A percentile compares a stretch with the other conserved stretches of the same genome.
Conservation (phyloP, 1,140 invertebrate species). For the Fopius arisanus region DNA sequence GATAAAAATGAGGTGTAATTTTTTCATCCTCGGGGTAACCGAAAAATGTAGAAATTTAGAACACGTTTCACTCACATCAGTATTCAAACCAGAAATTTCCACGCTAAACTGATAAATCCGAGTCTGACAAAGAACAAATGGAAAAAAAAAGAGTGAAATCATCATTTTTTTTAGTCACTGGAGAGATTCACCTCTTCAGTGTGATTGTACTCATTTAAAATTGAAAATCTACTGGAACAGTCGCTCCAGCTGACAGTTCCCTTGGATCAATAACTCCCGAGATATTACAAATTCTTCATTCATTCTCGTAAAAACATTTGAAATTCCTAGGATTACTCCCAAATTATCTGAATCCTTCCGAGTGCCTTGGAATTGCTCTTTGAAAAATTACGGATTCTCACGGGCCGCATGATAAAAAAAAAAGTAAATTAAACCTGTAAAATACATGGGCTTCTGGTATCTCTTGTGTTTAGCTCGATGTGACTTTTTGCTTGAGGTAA, state of each 20-base stretch:
- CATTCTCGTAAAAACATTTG: neutral
- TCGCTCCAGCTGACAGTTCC: neutral
- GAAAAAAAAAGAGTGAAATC: neutral
- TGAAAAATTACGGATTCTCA: neutral
- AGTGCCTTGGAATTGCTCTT: neutral
- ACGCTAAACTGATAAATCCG: neutral
- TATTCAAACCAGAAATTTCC: too few relatives aligned
- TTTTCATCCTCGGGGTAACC: too few relatives aligned
- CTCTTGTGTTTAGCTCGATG: slow-evolving; percentile 3
- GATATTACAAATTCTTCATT: neutral
- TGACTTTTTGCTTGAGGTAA: neutral
- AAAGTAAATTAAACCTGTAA: neutral
- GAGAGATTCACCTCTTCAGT: neutral
- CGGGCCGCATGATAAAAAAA: neutral
- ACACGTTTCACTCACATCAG: too few relatives aligned
- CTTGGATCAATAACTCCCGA: neutral
- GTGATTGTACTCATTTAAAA: neutral
- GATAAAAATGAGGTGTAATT: too few relatives aligned
- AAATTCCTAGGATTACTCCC: neutral
- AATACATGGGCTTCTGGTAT: neutral
- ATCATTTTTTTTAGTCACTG: neutral
- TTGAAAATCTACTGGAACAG: neutral
- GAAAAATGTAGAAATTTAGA: too few relatives aligned
- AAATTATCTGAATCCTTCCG: neutral
- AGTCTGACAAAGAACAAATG: neutral